Percentiles rank a stretch among this genome's conserved stretches.
Conservation (phyloP, 2,888 invertebrate genomes). For the Diarsia brunnea region DNA sequence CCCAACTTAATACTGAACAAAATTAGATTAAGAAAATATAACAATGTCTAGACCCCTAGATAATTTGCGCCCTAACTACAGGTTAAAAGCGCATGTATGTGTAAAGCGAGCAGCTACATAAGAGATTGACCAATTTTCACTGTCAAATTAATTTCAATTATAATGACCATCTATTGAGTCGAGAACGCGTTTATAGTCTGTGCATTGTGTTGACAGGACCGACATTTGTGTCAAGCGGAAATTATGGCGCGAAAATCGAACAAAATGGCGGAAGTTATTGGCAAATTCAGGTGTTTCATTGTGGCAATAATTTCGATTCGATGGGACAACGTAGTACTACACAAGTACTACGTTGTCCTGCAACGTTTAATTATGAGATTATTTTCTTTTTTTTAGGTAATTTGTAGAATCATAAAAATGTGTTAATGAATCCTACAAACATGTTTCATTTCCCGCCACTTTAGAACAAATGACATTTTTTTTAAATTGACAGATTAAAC, state of each 20-base stretch:
- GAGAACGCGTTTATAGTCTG: slow-evolving; percentile 57
- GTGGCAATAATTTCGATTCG: too few species aligned
- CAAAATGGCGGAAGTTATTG: slow-evolving; percentile 50
- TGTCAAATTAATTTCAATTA: slow-evolving; percentile 78
- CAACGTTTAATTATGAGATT: background rate
- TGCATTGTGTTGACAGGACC: slow-evolving; percentile 58
- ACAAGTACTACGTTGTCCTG: too few species aligned
- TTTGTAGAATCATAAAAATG: background rate
- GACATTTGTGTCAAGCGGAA: slow-evolving; percentile 55
- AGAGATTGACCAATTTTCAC: slow-evolving; percentile 81
- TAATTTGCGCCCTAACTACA: slow-evolving; percentile 59
- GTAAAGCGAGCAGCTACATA: slow-evolving; percentile 67
- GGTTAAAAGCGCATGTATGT: slow-evolving; percentile 63
- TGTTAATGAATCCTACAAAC: background rate
- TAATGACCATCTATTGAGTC: slow-evolving; percentile 63
- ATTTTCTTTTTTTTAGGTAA: background rate
- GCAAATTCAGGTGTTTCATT: slow-evolving; percentile 42
- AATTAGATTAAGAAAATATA: background rate
- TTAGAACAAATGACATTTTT: background rate
- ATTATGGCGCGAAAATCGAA: slow-evolving; percentile 45
- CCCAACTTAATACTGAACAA: background rate
- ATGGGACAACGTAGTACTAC: too few species aligned
- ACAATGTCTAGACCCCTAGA: slow-evolving; percentile 55
- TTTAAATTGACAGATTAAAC: background rate
- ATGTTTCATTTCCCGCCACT: slow-evolving; percentile 1